Percentiles rank a stretch among this genome's conserved stretches.
phyloP scores from a whole-genome alignment of 2,888 invertebrate genomes.

The Hypomecis punctinalis region DNA sequence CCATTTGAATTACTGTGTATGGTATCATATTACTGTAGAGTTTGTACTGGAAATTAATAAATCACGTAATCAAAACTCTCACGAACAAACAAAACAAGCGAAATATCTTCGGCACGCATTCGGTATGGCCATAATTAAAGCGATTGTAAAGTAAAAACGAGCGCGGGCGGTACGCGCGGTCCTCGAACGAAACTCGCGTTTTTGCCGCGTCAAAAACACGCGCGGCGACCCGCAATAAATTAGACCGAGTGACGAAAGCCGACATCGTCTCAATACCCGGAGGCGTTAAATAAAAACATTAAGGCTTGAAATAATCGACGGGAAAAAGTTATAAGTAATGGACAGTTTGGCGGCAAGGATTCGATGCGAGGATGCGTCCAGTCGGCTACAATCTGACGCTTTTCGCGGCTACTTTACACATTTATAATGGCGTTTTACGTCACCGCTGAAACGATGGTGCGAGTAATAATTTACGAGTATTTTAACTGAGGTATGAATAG shows the following conservation, averaged over 20 bases:
- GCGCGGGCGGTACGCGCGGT: constrained; percentile 62
- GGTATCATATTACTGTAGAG: too few relatives aligned
- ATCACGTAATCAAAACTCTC: constrained; percentile 37
- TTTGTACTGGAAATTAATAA: constrained; percentile 23
- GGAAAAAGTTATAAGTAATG: constrained; percentile 72
- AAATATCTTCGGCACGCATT: constrained; percentile 45
- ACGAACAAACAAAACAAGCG: constrained; percentile 38
- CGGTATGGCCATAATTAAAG: constrained; percentile 77
- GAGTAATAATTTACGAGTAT: too few relatives aligned
- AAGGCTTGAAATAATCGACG: constrained; percentile 80
- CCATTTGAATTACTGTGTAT: too few relatives aligned
- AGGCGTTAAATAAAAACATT: constrained; percentile 84
- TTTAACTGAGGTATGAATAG: too few relatives aligned
- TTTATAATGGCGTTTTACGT: too few relatives aligned
- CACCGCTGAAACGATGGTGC: too few relatives aligned
- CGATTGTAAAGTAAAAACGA: constrained; percentile 73
- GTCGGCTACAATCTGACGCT: constrained; percentile 51
- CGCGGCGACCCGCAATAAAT: constrained; percentile 78
- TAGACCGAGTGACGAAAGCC: constrained; percentile 77
- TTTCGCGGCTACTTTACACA: constrained; percentile 43
- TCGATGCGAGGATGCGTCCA: constrained; percentile 59
- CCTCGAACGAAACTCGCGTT: constrained; percentile 62
- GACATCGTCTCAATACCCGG: constrained; percentile 78
- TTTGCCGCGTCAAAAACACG: constrained; percentile 77
- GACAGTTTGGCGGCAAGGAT: constrained; percentile 75